These are phyloP conservation scores for Botia kubotai DNA, from an alignment of 2,797 vertebrate genomes.

Conservation along the genomic window DNA sequence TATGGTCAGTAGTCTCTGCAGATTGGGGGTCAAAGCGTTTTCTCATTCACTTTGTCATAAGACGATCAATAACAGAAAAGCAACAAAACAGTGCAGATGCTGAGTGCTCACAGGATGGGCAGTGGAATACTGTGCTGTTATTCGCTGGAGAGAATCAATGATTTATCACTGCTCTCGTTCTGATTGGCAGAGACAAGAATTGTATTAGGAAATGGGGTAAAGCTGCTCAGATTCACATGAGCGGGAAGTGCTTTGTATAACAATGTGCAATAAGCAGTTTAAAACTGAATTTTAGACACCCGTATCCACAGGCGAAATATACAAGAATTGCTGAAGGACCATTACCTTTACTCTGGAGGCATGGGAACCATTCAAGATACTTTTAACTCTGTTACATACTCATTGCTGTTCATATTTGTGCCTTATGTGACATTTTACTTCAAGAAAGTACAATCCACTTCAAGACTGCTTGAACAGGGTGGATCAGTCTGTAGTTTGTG, in stretches of 20 bases:
- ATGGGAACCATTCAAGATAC: conserved; percentile 1
- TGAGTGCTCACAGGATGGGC: conserved; percentile 5
- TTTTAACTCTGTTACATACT: background rate
- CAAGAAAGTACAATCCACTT: conserved; percentile 15
- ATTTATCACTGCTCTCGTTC: conserved; percentile 21
- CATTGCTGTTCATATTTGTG: conserved; percentile 20
- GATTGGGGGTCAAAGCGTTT: conserved; percentile 10
- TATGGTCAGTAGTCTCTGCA: conserved; percentile 41
- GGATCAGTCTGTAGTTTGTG: conserved; percentile 38
- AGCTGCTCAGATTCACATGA: conserved; percentile 36
- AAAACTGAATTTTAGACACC: conserved; percentile 3
- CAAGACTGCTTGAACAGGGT: conserved; percentile 33
- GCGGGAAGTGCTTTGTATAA: conserved; percentile 31
- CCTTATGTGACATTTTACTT: conserved; percentile 16
- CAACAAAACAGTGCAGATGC: background rate
- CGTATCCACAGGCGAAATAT: background rate
- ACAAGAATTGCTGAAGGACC: background rate
- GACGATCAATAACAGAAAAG: conserved; percentile 8
- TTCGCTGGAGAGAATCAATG: background rate
- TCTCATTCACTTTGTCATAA: conserved; percentile 35
- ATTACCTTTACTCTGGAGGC: background rate
- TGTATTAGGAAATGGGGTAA: conserved; percentile 12
- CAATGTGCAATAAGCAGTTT: conserved; percentile 4
- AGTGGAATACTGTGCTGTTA: conserved; percentile 7
- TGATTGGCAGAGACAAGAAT: conserved; percentile 16